Conservation (phyloP, 2,113 vertebrate genomes). For the Anthoscopus minutus region DNA sequence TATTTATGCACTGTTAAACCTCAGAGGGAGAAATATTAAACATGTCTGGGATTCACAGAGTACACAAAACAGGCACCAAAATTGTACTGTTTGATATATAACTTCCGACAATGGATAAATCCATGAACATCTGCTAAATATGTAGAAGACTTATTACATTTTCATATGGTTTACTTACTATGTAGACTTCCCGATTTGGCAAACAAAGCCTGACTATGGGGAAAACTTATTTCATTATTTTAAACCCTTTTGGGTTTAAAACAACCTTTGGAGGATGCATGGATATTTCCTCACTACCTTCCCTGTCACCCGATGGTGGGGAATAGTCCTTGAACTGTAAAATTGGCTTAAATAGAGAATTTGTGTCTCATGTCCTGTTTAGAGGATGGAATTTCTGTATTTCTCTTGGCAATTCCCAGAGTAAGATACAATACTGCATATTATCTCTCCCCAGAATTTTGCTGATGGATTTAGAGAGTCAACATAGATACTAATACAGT, state of each 20-base stretch:
- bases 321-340: neutral
- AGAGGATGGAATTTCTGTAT: neutral
- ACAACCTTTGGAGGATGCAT: neutral
- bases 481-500: neutral
- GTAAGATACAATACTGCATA: neutral
- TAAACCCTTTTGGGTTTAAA: neutral
- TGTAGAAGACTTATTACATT: neutral
- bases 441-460: neutral
- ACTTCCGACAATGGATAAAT: conserved; percentile 35
- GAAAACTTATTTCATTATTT: neutral
- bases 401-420: neutral
- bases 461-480: neutral
- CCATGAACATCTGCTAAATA: conserved; percentile 7
- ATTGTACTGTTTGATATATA: neutral
- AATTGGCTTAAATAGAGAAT: neutral
- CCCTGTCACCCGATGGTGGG: neutral
- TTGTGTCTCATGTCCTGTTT: neutral
- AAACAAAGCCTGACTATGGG: neutral
- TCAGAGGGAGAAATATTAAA: conserved; percentile 32
- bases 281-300: neutral
- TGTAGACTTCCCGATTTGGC: neutral
- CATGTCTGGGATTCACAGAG: neutral
- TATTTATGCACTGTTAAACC: conserved; percentile 27
- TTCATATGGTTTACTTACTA: neutral
- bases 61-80: conserved; percentile 5